Evolutionary conservation across 2,797 vertebrate genomes (phyloP), one percentile per base, ranked within the genome.

Genomic region (Hippocampus kuda): DNA sequence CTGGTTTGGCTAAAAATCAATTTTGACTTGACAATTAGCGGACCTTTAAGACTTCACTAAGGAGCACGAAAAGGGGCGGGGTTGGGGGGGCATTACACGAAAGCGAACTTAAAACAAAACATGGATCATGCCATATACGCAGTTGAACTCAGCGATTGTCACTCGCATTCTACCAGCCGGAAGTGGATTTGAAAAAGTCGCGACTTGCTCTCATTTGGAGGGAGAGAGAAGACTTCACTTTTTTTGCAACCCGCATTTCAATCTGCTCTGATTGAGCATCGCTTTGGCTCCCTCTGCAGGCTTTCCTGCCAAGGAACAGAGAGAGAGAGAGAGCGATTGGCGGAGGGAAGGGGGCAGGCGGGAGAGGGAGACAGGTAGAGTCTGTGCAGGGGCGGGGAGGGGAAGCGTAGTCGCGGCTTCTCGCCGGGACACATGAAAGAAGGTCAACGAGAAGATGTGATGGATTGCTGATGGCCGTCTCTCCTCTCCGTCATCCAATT

Each of bases 241-340:
- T 16, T 0, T 27, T 59, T 26, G 5, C 12, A 30, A 27, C 15
- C 7, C 34, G 34, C 7, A 1, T 38, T 38, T 38, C 34, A 38
- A 38, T 7, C 34, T 38, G 34, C 46, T 48, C 16, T 5, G 16
- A 48, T 48, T 16, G 46, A 15, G 11, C 11, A 20, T 51, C 18
- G 5, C 77, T 80, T 71, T 85, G 75, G 7, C 75, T 68, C 80
- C 84, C 80, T 72, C 88, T 87, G 49, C 76, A 16, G 85, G 78
- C 24, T 1, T 2, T 7, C n/a, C n/a, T 30, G 60, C 30, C 11
- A 1, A 56, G n/a, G 24, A 13, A 27, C 27, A 60, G 27, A 34
- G 15, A 60, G 4, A 60, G n/a, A 59, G 12, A 30, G 56, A 59
- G 26, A 13, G 57, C 34, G 16, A 30, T 49, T 4, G 24, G 18